Base-by-base conservation (phyloP, 2,113 vertebrate species). In the Microcebus lehilahytsara region DNA sequence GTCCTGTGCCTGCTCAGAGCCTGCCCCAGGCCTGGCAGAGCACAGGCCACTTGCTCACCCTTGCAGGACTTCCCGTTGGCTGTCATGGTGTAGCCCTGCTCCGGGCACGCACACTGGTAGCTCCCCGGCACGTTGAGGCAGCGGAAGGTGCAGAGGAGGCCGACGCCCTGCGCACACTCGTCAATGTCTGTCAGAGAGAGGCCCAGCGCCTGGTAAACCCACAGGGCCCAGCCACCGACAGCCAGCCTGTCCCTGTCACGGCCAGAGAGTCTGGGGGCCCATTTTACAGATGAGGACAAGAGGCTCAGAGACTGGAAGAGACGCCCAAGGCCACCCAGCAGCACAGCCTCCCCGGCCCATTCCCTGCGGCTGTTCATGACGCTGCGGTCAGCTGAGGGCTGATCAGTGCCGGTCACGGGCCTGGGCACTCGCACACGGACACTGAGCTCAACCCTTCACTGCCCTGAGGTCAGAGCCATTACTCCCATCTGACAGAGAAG, bases 61-160 rank as follows among this genome's bases (percentile, higher is more conserved):
- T 98, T 99, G 98, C 99, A 99, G 46, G 99, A 99, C 96, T 98
- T 99, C 97, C 99, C 99, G 0, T 99, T 99, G 96, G 99, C 98
- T 30, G 99, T 98, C 98, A 99, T 99, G 77, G 98, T 98, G 78
- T 99, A 99, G 74, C 99, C 99, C 42, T 98, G 97, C 96, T 99
- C 98, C 0, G 99, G 99, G 74, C 99, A 99, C 2, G 99, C 98
- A 16, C 99, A 99, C 93, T 99, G 99, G 92, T 99, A 99, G 97
- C 99, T 99, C 56, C 99, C 99, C 0, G 98, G 99, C 34, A 99
- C 98, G 4, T 99, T 99, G 42, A 99, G 46, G 1, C 99, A 99
- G 98, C 99, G 98, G 98, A 99, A 99, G 40, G 99, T 98, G 85
- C 99, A 99, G 46, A 99, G 98, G 91, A 99, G 99, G 72, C 99